Conservation (phyloP, 2,797 vertebrate genomes). For the Falco novaeseelandiae region DNA sequence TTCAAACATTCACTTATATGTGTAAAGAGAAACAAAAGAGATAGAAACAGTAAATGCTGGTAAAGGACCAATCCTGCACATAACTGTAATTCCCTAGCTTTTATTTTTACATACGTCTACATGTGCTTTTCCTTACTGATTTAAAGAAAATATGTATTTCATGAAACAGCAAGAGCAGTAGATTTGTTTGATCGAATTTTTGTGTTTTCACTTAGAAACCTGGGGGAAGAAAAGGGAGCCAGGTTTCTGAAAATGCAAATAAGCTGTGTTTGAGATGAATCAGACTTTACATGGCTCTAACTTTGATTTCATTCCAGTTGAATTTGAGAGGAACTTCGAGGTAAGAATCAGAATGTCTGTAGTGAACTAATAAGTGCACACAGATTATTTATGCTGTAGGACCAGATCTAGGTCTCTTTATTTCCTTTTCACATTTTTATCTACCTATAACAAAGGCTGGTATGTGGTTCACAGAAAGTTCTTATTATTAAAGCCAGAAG, state of each 20-base stretch:
- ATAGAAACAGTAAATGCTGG: not conserved
- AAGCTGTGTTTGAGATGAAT: not conserved
- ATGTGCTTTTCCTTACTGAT: not conserved
- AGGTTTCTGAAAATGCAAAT: not conserved
- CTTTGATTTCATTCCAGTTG: not conserved
- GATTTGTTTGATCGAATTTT: not conserved
- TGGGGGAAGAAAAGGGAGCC: not conserved
- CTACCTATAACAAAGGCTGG: not conserved
- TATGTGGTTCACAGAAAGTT: not conserved
- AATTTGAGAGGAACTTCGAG: not conserved
- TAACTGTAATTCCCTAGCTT: not conserved
- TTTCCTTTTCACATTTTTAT: conserved; percentile 15
- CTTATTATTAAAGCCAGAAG: not conserved
- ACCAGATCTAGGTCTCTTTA: not conserved
- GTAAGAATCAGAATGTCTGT: not conserved
- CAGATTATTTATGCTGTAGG: not conserved
- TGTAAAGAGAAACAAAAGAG: not conserved
- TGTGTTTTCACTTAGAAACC: not conserved
- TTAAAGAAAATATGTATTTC: not conserved
- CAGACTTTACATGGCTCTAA: not conserved
- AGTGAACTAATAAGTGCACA: not conserved
- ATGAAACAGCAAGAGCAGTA: not conserved
- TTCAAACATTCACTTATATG: not conserved
- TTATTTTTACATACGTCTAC: not conserved
- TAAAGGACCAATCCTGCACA: not conserved